Conservation (phyloP, 2,797 vertebrate genomes). For the Spatula versicolor region DNA sequence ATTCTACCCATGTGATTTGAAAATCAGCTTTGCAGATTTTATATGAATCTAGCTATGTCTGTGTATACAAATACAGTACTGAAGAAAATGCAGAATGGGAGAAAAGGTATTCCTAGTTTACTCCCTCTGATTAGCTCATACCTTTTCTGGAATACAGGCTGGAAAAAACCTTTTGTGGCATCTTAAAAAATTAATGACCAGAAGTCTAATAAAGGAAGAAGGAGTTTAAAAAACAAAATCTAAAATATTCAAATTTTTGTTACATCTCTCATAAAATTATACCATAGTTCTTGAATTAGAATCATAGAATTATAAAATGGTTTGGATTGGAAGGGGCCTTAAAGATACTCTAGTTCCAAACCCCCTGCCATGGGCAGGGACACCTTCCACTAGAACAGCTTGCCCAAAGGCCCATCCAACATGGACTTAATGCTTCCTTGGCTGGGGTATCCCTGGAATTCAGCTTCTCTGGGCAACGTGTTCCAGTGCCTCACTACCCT, state of each 20-base stretch:
- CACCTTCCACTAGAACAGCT: too few relatives aligned
- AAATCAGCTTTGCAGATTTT: neutral
- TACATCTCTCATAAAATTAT: neutral
- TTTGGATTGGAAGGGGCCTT: too few relatives aligned
- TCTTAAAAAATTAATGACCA: neutral
- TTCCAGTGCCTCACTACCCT: too few relatives aligned
- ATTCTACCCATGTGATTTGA: neutral
- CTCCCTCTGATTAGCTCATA: accelerated
- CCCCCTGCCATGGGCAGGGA: too few relatives aligned
- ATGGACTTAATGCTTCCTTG: too few relatives aligned
- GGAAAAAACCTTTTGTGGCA: neutral
- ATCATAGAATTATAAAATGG: too few relatives aligned
- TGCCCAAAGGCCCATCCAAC: too few relatives aligned
- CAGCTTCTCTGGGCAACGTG: too few relatives aligned
- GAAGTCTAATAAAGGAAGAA: neutral
- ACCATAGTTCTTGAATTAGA: neutral
- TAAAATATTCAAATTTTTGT: neutral
- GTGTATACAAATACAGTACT: neutral
- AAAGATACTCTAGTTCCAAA: too few relatives aligned
- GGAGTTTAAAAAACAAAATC: neutral
- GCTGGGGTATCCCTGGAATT: too few relatives aligned
- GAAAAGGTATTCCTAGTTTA: neutral
- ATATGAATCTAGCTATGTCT: neutral
- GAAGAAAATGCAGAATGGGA: neutral
- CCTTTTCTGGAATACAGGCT: neutral